Conservation (phyloP, 37 sponge, comb jelly and placozoan species). For the Axinella damicornis region DNA sequence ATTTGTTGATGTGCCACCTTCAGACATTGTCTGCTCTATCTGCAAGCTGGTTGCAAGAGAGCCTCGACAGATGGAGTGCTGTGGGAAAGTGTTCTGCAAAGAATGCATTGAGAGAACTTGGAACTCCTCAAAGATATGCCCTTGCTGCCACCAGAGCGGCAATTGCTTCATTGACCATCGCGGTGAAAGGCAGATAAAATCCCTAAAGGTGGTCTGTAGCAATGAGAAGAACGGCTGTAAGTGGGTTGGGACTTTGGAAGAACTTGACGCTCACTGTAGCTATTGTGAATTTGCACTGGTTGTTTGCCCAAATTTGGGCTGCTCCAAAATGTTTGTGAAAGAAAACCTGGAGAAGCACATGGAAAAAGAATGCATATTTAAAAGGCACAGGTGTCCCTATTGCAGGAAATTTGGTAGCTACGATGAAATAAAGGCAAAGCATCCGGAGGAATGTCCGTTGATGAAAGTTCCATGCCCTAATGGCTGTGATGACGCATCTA, state of each 20-base stretch:
- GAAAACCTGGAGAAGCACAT: slow-evolving; percentile 30
- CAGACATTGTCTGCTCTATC: slow-evolving; percentile 26
- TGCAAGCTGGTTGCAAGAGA: slow-evolving; percentile 17
- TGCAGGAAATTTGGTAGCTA: slow-evolving; percentile 25
- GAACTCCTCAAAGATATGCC: not conserved
- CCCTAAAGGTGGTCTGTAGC: slow-evolving; percentile 15
- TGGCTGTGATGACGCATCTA: not conserved
- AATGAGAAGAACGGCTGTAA: slow-evolving; percentile 13
- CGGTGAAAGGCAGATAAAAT: slow-evolving; percentile 25
- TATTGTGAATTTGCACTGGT: slow-evolving; percentile 12
- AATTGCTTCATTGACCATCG: slow-evolving; percentile 3
- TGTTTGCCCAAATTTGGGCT: slow-evolving; percentile 29
- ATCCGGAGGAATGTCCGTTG: slow-evolving; percentile 26
- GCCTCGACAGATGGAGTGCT: slow-evolving; percentile 11
- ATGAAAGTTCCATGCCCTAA: slow-evolving; percentile 24
- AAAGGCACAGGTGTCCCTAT: slow-evolving; percentile 35
- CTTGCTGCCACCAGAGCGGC: not conserved
- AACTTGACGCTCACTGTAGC: not conserved
- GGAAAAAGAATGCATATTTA: slow-evolving; percentile 1
- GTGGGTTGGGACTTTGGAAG: slow-evolving; percentile 28
- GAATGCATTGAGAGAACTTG: not conserved
- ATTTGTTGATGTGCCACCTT: slow-evolving; percentile 37
- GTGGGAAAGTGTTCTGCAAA: slow-evolving; percentile 48
- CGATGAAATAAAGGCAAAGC: slow-evolving; percentile 6
- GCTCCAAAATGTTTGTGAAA: not conserved